Base-by-base conservation (phyloP, 2,113 vertebrate genomes). In the Cottus gobio region DNA sequence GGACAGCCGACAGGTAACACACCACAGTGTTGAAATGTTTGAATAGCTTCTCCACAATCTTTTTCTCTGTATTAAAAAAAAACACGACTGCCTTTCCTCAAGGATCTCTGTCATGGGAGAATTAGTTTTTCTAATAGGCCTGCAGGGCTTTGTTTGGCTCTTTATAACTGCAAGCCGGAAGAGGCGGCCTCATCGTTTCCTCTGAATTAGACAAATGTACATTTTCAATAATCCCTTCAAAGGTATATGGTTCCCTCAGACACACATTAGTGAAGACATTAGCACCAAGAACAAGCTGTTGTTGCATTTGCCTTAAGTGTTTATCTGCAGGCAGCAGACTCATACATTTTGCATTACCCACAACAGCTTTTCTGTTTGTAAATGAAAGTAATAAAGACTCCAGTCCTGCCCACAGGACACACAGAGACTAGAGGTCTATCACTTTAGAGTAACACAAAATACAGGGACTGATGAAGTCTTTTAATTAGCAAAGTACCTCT, bases 1-100 rank as follows among this genome's bases (percentile, higher is more conserved):
- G 37, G 97, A 96, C 90, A 97, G 97, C 90, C 95, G 97, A 82
- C 98, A 99, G 97, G 98, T 99, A 96, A 92, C 37, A 46, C 75
- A 65, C 56, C 30, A 30, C 37, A 60, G 30, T 3, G n/a, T 12
- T 24, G 7, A 50, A 48, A 50, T 16, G 3, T 77, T 63, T 48
- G 16, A 12, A 31, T 50, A 8, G 26, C 11, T 61, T 28, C 10
- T 62, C 9, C 6, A 37, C 15, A 28, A 34, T 34, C 28, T 46
- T 57, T 15, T 79, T 66, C 57, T 63, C 11, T 54, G 13, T 50
- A 37, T 37, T 18, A 34, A 9, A 28, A 77, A 76, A 66, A 44
- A 15, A 22, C 77, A 26, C 13, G 26, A 30, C 64, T 31, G 11
- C 26, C 50, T 26, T 22, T 50, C 62, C 78, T 72, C 61, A 7